Conservation (phyloP, 2,113 vertebrate species). For the rabbit (Oryctolagus cuniculus) region mOryCun1.1 NC_091440.1:35043001-35043500, state of each 20-base stretch:
- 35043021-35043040: too few relatives aligned
- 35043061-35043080: too few relatives aligned
- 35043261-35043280: slow-evolving; percentile 25
- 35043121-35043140: too few relatives aligned
- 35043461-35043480: background rate
- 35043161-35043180: slow-evolving; percentile 25
- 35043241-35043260: slow-evolving; percentile 34
- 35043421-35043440: background rate
- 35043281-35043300: slow-evolving; percentile 43
- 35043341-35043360: background rate
- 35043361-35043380: background rate
- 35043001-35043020: too few relatives aligned
- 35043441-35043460: slow-evolving; percentile 24
- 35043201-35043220: background rate
- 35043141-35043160: background rate
- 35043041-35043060: too few relatives aligned
- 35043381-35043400: background rate
- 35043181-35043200: background rate
- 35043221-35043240: background rate
- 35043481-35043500: background rate
- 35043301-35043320: background rate
- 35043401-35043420: background rate
- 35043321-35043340: slow-evolving; percentile 32
- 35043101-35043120: too few relatives aligned
- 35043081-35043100: too few relatives aligned